Conservation (phyloP, 2,888 invertebrate genomes). For the Cyaniris semiargus region DNA sequence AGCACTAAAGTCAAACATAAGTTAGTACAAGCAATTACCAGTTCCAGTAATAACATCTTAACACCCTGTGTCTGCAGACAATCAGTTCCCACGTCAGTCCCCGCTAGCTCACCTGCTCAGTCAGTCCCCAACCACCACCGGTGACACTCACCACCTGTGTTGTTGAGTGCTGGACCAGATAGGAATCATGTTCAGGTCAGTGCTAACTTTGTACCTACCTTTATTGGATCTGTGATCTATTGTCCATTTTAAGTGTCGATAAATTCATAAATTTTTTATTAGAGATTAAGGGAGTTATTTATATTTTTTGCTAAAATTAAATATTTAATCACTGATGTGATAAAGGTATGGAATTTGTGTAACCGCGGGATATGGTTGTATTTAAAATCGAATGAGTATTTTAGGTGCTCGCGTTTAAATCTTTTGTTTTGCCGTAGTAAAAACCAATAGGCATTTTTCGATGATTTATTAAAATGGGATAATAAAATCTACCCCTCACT, state of each 20-base stretch:
- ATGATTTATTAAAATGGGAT: too few species aligned
- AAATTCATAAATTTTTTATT: background rate
- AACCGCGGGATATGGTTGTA: too few species aligned
- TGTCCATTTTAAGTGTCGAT: background rate
- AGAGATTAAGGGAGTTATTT: too few species aligned
- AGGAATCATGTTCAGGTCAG: conserved; percentile 69
- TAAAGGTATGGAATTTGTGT: too few species aligned
- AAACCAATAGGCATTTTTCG: too few species aligned
- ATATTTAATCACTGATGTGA: too few species aligned
- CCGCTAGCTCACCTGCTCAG: background rate
- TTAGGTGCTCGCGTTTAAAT: too few species aligned
- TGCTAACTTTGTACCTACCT: conserved; percentile 48
- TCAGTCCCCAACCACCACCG: background rate
- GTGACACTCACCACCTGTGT: background rate
- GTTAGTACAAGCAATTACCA: background rate
- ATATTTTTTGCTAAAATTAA: too few species aligned
- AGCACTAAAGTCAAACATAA: too few species aligned
- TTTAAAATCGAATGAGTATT: too few species aligned
- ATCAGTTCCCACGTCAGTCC: background rate
- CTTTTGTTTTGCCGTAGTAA: too few species aligned
- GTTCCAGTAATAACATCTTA: background rate
- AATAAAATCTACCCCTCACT: too few species aligned
- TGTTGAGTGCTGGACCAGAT: conserved; percentile 18
- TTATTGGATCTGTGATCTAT: background rate
- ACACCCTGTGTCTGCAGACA: background rate